phyloP scores from a whole-genome alignment of 2,113 vertebrate species.

The Nipponia nippon region DNA sequence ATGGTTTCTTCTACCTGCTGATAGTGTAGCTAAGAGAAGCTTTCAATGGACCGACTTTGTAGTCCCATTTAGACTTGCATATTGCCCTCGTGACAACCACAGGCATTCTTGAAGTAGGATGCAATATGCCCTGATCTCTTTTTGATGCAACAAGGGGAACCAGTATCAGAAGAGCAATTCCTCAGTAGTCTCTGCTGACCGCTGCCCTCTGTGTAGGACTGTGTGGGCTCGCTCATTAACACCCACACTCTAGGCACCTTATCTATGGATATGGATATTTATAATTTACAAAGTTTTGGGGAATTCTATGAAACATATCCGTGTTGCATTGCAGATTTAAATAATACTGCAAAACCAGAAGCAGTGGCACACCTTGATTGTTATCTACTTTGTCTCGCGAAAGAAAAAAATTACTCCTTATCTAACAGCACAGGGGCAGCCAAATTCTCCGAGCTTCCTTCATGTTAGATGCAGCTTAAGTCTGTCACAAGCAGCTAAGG shows the following conservation, averaged over 20 bases:
- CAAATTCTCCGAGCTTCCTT: neutral
- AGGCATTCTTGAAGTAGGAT: neutral
- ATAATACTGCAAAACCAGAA: no score
- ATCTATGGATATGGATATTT: neutral
- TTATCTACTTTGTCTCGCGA: neutral
- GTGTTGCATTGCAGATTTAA: neutral
- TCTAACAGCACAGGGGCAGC: neutral
- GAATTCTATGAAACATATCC: neutral
- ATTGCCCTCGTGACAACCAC: no score
- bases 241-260: no score
- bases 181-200: fast-evolving
- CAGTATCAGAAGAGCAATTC: neutral
- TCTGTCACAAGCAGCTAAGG: neutral
- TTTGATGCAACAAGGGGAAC: neutral
- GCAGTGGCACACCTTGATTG: neutral
- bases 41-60: neutral
- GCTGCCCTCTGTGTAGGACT: fast-evolving
- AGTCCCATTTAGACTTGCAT: neutral
- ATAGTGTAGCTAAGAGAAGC: neutral
- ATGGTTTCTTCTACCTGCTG: neutral
- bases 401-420: neutral
- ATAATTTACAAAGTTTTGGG: neutral
- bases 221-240: neutral
- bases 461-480: neutral
- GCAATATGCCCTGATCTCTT: no score